A percentile compares a stretch with the other conserved stretches of the same genome.
Evolutionary conservation across 2,113 vertebrate species (phyloP).

Genomic region (Pelvicachromis taeniatus): DNA sequence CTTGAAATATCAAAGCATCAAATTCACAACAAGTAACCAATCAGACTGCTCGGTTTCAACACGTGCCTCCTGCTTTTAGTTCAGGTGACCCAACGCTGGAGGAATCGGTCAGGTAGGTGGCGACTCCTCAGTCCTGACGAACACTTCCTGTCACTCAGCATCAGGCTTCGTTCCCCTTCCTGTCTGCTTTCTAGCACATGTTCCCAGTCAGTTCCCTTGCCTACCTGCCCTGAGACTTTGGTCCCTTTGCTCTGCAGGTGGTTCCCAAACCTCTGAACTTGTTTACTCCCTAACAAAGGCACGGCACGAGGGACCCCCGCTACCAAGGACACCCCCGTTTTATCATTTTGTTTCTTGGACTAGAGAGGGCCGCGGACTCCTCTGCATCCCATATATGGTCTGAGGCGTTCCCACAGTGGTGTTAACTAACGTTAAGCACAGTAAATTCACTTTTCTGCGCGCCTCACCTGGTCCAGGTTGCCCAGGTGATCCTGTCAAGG

Average conservation of each 20-base stretch:
- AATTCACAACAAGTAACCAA: too few species aligned
- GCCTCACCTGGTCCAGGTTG: slow-evolving; percentile 93
- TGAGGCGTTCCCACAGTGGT: neutral
- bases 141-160: too few species aligned
- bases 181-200: neutral
- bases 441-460: too few species aligned
- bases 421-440: neutral
- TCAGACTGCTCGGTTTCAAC: too few species aligned
- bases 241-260: neutral
- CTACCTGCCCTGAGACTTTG: too few species aligned
- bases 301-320: neutral
- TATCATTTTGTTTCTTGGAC: neutral
- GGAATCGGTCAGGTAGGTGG: neutral
- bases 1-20: too few species aligned
- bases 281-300: neutral
- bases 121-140: neutral
- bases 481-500: slow-evolving; percentile 94
- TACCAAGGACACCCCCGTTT: neutral
- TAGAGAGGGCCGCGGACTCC: neutral
- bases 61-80: neutral
- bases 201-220: too few species aligned
- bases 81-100: neutral
- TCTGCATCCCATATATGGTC: neutral
- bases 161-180: neutral
- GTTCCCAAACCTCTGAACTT: neutral